Evolutionary conservation across 2,113 vertebrate species (phyloP), one percentile per base, ranked within the genome.

Genomic region (Microcebus jonahi): DNA sequence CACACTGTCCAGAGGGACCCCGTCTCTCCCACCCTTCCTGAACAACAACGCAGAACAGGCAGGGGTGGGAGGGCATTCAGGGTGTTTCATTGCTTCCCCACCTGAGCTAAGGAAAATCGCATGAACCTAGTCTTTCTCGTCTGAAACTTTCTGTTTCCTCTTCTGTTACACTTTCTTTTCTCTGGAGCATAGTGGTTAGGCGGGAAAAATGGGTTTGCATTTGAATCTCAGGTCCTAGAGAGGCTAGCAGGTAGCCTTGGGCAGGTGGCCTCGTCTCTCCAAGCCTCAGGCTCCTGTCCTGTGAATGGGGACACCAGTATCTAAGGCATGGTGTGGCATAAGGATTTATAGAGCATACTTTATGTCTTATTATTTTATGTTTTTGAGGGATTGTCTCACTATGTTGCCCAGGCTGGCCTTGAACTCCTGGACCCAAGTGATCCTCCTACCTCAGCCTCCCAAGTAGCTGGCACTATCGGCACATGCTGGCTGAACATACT

Each of bases 281-380:
- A 95, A 61, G 61, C 5, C 61, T 76, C 42, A 13, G 34, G 4
- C 50, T 90, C 59, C 21, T 34, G 25, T 23, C 15, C 6, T 63
- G 2, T 68, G 55, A 53, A 21, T 39, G 61, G 13, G 27, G 50
- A 57, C 36, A 42, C 8, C 4, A 80, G 61, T 20, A 36, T 5
- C 15, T 6, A 2, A 23, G 2, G 4, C 15, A 5, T 1, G 0
- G 34, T 10, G 1, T 42, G 50, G 34, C 9, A 4, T 8, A 31
- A 45, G 67, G 42, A 53, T 8, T 53, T 29, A 27, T 0, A 0
- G 45, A 2, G 34, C 50, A 29, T 15, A 15, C 12, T 73, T 81
- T 55, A 14, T 39, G 63, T 59, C 25, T 59, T 59, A 59, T 59
- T 59, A 27, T 61, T 61, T 25, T 57, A 57, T 21, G 11, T 63